Evolutionary conservation across 2,888 invertebrate species (phyloP).

Genomic region (Helobdella robusta): DNA sequence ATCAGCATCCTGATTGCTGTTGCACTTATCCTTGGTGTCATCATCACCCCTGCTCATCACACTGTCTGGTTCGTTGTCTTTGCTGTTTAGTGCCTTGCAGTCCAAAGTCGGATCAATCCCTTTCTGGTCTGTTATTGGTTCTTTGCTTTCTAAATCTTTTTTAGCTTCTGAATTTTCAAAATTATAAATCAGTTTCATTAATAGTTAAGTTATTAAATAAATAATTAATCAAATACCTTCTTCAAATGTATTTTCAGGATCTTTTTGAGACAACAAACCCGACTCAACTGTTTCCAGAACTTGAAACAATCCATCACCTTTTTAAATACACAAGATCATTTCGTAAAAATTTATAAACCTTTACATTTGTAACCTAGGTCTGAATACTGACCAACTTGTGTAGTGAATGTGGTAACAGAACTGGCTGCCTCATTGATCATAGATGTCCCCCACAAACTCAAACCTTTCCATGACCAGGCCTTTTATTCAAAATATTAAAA

Average conservation of each 20-base stretch:
- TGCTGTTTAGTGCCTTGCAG: background rate
- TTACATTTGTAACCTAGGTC: background rate
- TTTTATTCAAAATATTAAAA: too few relatives aligned
- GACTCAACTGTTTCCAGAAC: slow-evolving; percentile 27
- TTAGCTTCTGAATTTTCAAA: background rate
- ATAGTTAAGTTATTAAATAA: too few relatives aligned
- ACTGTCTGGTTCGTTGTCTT: background rate
- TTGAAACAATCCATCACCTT: slow-evolving; percentile 24
- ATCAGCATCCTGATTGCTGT: too few relatives aligned
- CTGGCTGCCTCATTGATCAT: slow-evolving; percentile 66
- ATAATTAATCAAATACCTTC: background rate
- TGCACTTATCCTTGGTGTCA: background rate
- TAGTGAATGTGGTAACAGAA: slow-evolving; percentile 67
- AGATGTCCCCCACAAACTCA: slow-evolving; percentile 39
- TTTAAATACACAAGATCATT: background rate
- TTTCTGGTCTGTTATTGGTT: slow-evolving; percentile 10
- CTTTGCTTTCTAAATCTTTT: background rate
- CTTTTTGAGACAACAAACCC: slow-evolving; percentile 8
- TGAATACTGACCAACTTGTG: slow-evolving; percentile 56
- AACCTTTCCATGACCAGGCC: slow-evolving; percentile 27
- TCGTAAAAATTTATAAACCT: background rate
- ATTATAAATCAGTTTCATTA: background rate
- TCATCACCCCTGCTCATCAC: background rate
- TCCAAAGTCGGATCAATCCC: background rate
- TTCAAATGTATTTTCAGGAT: background rate